Evolutionary conservation across 2,888 invertebrate species (phyloP).

Genomic region (Latrodectus elegans): DNA sequence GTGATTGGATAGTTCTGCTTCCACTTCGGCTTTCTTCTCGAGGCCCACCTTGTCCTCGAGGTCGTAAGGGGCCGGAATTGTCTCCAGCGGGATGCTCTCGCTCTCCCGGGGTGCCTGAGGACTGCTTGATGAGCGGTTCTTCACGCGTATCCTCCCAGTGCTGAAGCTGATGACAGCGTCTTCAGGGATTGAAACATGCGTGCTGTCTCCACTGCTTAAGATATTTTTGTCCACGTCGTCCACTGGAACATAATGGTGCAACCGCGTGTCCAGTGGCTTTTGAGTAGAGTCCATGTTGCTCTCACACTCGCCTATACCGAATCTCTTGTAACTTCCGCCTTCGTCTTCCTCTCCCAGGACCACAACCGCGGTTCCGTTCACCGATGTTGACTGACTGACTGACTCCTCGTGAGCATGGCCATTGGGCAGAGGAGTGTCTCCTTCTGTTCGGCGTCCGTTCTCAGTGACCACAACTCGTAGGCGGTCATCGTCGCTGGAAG

Average conservation of each 20-base stretch:
- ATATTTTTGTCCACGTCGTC: conserved; percentile 55
- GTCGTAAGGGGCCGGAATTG: conserved; percentile 41
- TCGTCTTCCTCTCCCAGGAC: conserved; percentile 25
- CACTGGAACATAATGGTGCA: conserved; percentile 51
- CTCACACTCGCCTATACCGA: no score
- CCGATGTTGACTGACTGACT: conserved; percentile 7
- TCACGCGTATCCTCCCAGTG: conserved; percentile 43
- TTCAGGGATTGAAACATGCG: conserved; percentile 49
- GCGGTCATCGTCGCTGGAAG: conserved; percentile 41
- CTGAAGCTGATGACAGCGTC: conserved; percentile 57
- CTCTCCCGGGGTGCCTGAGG: conserved; percentile 9
- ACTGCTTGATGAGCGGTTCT: conserved; percentile 34
- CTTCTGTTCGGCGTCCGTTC: conserved; percentile 37
- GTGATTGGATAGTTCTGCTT: conserved; percentile 37
- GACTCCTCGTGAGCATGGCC: conserved; percentile 26
- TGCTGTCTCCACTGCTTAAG: conserved; percentile 37
- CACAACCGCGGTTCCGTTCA: conserved; percentile 41
- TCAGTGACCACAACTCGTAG: conserved; percentile 53
- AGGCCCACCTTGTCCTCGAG: conserved; percentile 1
- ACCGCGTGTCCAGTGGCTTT: conserved; percentile 56
- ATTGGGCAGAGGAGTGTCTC: conserved; percentile 23
- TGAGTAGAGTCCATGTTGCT: conserved; percentile 15
- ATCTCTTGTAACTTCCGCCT: not conserved
- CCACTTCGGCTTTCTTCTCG: conserved; percentile 45
- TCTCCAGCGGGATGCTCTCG: conserved; percentile 52